Evolutionary conservation across 2,888 invertebrate species (phyloP).

Genomic region (Sericinus montela): DNA sequence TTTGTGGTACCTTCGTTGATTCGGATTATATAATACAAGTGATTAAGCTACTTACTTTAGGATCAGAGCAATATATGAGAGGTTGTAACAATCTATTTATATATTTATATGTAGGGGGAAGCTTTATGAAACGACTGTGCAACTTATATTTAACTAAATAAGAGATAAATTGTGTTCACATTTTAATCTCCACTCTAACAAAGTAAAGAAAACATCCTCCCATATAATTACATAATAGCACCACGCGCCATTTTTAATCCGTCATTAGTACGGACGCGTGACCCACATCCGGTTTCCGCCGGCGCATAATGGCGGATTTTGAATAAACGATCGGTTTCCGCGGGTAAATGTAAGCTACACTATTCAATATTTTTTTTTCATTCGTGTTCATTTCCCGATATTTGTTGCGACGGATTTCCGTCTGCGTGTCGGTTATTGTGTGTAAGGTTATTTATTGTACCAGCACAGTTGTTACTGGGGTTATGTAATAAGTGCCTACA

Average conservation of each 20-base stretch:
- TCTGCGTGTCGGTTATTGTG: slow-evolving; percentile 23
- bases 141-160: too few species aligned
- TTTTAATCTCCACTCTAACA: slow-evolving; percentile 3
- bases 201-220: slow-evolving; percentile 28
- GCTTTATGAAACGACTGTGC: too few species aligned
- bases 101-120: too few species aligned
- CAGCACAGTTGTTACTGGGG: slow-evolving; percentile 7
- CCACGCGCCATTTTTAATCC: slow-evolving; percentile 35
- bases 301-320: slow-evolving; percentile 44
- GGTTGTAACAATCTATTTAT: too few species aligned
- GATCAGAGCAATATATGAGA: too few species aligned
- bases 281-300: slow-evolving; percentile 65
- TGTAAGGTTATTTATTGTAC: slow-evolving; percentile 15
- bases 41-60: too few species aligned
- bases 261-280: slow-evolving; percentile 48
- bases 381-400: slow-evolving; percentile 31
- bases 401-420: slow-evolving; percentile 35
- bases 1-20: too few species aligned
- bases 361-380: slow-evolving; percentile 28
- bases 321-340: slow-evolving; percentile 47
- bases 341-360: slow-evolving; percentile 21
- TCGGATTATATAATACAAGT: too few species aligned
- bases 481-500: slow-evolving; percentile 15
- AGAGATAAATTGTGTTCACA: not conserved
- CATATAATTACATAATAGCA: slow-evolving; percentile 32